Evolutionary conservation across 1,140 invertebrate species (phyloP).

Genomic region (Lucilia sericata): DNA sequence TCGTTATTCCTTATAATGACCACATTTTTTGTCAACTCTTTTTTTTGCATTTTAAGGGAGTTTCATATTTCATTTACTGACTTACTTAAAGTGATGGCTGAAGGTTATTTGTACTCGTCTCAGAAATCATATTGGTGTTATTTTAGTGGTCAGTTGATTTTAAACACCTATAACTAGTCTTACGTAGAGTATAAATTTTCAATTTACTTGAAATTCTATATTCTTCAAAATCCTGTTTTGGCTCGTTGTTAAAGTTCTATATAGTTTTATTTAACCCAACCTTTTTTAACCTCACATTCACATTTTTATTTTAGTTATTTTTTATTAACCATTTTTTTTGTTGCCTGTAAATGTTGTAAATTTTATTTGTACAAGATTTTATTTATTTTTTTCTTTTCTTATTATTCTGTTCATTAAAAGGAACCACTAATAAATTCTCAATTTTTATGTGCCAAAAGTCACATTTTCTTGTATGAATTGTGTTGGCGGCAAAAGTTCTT

Average conservation of each 20-base stretch:
- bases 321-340: not conserved
- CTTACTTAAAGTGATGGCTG: not conserved
- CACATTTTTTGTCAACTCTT: not conserved
- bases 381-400: not conserved
- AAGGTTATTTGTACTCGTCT: not conserved
- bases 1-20: not conserved
- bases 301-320: not conserved
- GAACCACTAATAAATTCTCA: not conserved
- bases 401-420: slow-evolving; percentile 1
- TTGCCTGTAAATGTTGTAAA: not conserved
- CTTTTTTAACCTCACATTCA: not conserved
- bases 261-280: not conserved
- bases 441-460: slow-evolving; percentile 6
- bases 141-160: no score
- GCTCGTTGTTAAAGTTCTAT: no score
- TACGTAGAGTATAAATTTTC: no score
- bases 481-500: not conserved
- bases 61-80: slow-evolving; percentile 3
- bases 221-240: no score
- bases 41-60: not conserved
- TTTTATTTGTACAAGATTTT: slow-evolving; percentile 18
- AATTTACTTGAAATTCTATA: no score
- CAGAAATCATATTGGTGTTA: no score
- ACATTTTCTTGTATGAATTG: not conserved
- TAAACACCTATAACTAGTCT: no score